Conservation (phyloP, 2,797 vertebrate genomes). For the Podarcis lilfordi region DNA sequence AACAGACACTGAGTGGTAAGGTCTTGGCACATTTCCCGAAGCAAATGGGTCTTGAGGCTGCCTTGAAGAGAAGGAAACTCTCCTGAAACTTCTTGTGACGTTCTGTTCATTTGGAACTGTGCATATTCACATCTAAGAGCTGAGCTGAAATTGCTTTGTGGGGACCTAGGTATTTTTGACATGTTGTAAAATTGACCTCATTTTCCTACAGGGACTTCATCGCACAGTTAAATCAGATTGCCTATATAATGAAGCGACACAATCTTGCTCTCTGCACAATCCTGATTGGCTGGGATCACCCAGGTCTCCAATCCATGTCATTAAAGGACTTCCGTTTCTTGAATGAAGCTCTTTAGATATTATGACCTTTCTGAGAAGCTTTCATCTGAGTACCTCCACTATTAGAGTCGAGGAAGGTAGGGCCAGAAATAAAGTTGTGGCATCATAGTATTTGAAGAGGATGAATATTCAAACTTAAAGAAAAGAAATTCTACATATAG, state of each 20-base stretch:
- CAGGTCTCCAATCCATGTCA: background rate
- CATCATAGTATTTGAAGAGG: too few species aligned
- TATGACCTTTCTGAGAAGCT: too few species aligned
- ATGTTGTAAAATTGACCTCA: background rate
- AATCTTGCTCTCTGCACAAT: background rate
- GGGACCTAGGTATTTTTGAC: background rate
- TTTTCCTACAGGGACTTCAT: too few species aligned
- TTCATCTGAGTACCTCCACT: background rate
- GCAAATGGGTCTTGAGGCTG: background rate
- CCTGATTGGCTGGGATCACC: background rate
- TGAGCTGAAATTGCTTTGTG: background rate
- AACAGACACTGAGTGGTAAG: background rate
- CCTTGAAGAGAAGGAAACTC: background rate
- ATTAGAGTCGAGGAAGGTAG: background rate
- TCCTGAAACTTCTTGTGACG: background rate
- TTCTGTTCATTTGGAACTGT: background rate
- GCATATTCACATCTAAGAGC: background rate
- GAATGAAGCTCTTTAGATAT: background rate
- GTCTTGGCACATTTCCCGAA: background rate
- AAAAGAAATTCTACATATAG: too few species aligned
- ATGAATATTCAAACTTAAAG: too few species aligned
- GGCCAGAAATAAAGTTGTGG: background rate
- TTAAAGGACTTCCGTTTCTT: background rate
- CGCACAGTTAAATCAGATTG: background rate
- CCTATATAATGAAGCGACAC: background rate